A percentile compares a stretch with the other conserved stretches of the same genome.
Evolutionary conservation across 2,888 invertebrate genomes (phyloP).

Genomic region (Xylota segnis): DNA sequence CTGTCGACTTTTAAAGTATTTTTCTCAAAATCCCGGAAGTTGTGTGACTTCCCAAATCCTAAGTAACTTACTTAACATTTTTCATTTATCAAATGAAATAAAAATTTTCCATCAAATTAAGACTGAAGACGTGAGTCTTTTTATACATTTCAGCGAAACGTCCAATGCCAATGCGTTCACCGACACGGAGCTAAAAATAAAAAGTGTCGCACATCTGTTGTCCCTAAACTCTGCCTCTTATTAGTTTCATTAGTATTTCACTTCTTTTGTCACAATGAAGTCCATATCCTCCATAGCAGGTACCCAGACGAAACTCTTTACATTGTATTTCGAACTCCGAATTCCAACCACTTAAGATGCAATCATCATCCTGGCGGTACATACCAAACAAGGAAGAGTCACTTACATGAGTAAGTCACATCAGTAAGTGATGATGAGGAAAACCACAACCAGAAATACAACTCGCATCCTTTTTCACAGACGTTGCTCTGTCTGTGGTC

Average conservation of each 20-base stretch:
- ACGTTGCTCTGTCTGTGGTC: neutral
- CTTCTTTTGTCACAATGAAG: neutral
- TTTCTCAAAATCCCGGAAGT: no score
- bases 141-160: no score
- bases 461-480: neutral
- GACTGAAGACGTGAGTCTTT: no score
- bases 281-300: neutral
- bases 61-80: no score
- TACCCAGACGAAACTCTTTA: slow-evolving; percentile 19
- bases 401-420: neutral
- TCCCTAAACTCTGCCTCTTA: no score
- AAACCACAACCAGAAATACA: slow-evolving; percentile 32
- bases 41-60: no score
- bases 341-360: slow-evolving; percentile 42
- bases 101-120: no score
- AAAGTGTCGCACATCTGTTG: neutral
- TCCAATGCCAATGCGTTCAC: no score
- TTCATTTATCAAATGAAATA: no score
- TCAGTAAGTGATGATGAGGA: slow-evolving; percentile 25
- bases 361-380: slow-evolving; percentile 34
- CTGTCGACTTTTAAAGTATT: no score
- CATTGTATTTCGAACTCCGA: no score
- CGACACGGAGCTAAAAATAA: neutral
- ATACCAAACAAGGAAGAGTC: slow-evolving; percentile 35
- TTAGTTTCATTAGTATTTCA: neutral